Base-by-base conservation (phyloP, 2,113 vertebrate genomes). In the Cavia porcellus region DNA sequence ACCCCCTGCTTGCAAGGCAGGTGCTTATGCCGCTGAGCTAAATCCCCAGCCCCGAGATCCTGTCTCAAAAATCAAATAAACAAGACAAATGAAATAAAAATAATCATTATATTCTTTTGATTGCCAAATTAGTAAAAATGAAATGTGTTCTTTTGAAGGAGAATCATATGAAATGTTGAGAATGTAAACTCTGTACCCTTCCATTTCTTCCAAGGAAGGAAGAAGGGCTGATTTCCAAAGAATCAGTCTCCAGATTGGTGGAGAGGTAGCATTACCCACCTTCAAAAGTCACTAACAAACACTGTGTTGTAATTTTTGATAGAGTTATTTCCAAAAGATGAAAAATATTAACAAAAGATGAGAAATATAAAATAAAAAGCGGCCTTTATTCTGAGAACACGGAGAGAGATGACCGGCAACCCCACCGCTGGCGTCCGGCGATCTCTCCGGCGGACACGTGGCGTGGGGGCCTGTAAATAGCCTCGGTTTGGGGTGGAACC, bases 61-160 rank as follows among this genome's bases (percentile, higher is more conserved):
- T 74, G 38, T 74, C 72, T 42, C 38, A 74, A 74, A 42, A 68
- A 70, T 17, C 35, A n/a, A 70, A 70, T 4, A 24, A 38, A 38
- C 38, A 38, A 42, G 24, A 20, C 14, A 42, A 74, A 38, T 3
- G 38, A 24, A 22, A 74, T 24, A 15, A 42, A 24, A 45, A 74
- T 9, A 42, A 20, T 74, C 72, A 75, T 75, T 75, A 75, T 45
- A 75, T 75, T 45, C 9, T 62, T 81, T 79, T 90, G 4, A 61
- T 83, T 59, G 68, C 72, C 6, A 68, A 68, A 59, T 96, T 7
- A 75, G 28, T 79, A 64, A 70, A 86, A 35, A 79, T 66, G 30
- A 90, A 92, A 8, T 74, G 7, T 81, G 13, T 86, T 75, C 9
- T 90, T 96, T 70, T 91, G 55, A 64, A 95, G 83, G 28, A 45